phyloP scores from a whole-genome alignment of 2,888 invertebrate species.

The Spialia ferax region DNA sequence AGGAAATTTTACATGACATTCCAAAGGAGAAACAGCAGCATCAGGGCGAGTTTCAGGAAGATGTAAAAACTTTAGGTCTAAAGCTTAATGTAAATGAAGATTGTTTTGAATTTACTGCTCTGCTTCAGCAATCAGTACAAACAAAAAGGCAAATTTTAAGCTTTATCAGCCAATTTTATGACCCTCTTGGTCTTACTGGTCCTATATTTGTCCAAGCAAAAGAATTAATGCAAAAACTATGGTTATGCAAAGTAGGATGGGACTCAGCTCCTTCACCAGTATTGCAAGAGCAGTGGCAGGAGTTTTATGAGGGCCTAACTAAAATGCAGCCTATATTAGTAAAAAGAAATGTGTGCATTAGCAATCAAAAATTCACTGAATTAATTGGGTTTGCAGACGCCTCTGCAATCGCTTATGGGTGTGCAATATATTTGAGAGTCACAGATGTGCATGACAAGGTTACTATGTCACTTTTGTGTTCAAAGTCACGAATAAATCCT shows the following conservation, averaged over 20 bases:
- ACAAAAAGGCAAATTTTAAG: constrained; percentile 14
- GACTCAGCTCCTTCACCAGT: constrained; percentile 3
- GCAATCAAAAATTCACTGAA: constrained; percentile 4
- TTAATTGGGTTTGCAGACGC: constrained; percentile 15
- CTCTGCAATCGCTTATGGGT: constrained; percentile 5
- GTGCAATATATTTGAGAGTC: constrained; percentile 13
- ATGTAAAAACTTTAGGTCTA: constrained; percentile 3
- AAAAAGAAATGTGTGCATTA: background rate
- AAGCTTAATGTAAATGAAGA: background rate
- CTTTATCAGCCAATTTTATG: constrained; percentile 9
- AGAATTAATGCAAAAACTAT: constrained; percentile 8
- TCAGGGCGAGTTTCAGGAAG: background rate
- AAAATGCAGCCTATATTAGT: background rate
- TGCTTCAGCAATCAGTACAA: background rate
- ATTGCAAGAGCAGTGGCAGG: background rate
- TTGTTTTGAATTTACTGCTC: background rate
- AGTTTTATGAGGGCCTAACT: background rate
- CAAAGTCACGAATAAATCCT: constrained; percentile 14
- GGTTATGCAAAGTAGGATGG: constrained; percentile 3
- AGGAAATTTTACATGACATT: background rate
- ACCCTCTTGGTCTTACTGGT: constrained; percentile 5
- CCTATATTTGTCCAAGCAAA: constrained; percentile 8
- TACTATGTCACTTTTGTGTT: constrained; percentile 8
- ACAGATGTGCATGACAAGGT: background rate
- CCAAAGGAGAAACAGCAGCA: constrained; percentile 12